Percentiles rank a stretch among this genome's conserved stretches.
Conservation (phyloP, 92 coral and sea anemone genomes). For the Zoanthus sansibaricus region DNA sequence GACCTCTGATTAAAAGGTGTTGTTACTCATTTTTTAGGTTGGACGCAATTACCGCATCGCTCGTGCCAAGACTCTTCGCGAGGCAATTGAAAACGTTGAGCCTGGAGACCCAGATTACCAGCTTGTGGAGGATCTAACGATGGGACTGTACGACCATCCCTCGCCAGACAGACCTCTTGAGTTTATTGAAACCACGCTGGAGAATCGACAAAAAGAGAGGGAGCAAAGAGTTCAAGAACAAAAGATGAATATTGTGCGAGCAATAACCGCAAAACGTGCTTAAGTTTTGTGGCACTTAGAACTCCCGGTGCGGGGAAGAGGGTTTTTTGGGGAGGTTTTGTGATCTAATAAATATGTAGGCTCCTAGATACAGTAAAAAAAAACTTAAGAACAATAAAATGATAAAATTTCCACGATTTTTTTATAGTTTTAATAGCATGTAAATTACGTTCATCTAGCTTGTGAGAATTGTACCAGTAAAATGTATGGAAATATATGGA, state of each 20-base stretch:
- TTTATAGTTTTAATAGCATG: too few species aligned
- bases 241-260: constrained; percentile 25
- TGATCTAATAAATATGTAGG: too few species aligned
- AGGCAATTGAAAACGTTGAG: constrained; percentile 76
- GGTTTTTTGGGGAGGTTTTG: too few species aligned
- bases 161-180: constrained; percentile 63
- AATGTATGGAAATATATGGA: too few species aligned
- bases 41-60: constrained; percentile 80
- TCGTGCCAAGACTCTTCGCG: constrained; percentile 79
- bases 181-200: constrained; percentile 70
- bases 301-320: too few species aligned
- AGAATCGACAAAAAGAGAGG: constrained; percentile 49
- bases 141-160: constrained; percentile 53
- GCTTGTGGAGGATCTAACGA: constrained; percentile 48
- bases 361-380: too few species aligned
- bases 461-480: too few species aligned
- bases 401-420: too few species aligned
- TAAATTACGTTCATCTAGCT: too few species aligned
- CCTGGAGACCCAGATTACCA: constrained; percentile 62
- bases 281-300: not conserved
- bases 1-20: not conserved
- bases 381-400: too few species aligned
- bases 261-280: constrained; percentile 3
- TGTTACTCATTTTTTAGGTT: constrained; percentile 57
- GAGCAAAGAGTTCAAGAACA: constrained; percentile 43